These are phyloP conservation scores for Sebastes diaconus DNA, from an alignment of 2,797 vertebrate species.

Conservation along the genomic window DNA sequence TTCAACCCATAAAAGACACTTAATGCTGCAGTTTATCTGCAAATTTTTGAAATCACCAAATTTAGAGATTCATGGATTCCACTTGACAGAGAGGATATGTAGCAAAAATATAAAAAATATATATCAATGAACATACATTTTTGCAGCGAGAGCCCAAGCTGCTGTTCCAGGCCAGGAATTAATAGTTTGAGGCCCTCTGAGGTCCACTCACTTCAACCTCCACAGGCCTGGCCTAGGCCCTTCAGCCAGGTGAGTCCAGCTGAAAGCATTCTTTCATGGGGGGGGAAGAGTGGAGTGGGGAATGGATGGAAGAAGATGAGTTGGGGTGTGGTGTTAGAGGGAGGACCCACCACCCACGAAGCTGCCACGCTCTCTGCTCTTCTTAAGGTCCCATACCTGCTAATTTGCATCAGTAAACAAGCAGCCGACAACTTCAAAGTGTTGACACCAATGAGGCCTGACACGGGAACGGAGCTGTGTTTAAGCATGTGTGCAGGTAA, in stretches of 20 bases:
- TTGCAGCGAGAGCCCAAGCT: not conserved
- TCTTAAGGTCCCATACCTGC: constrained; percentile 68
- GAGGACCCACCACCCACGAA: constrained; percentile 63
- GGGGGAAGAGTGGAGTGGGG: not conserved
- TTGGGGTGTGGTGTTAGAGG: constrained; percentile 13
- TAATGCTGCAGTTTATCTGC: not conserved
- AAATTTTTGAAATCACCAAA: not conserved
- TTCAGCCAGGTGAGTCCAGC: constrained; percentile 38
- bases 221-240: constrained; percentile 13
- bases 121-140: not conserved
- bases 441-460: constrained; percentile 70
- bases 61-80: not conserved
- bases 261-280: constrained; percentile 68
- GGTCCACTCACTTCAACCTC: not conserved
- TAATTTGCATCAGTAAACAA: constrained; percentile 88
- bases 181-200: not conserved
- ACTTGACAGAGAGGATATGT: not conserved
- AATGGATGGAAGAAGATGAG: constrained; percentile 32
- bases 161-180: not conserved
- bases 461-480: constrained; percentile 60
- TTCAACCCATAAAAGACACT: not conserved
- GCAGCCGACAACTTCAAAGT: constrained; percentile 77
- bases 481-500: constrained; percentile 53
- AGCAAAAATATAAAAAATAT: not conserved
- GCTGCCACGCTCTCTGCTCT: constrained; percentile 74